Evolutionary conservation across 2,888 invertebrate species (phyloP).

Genomic region (Cataglyphis livida): DNA sequence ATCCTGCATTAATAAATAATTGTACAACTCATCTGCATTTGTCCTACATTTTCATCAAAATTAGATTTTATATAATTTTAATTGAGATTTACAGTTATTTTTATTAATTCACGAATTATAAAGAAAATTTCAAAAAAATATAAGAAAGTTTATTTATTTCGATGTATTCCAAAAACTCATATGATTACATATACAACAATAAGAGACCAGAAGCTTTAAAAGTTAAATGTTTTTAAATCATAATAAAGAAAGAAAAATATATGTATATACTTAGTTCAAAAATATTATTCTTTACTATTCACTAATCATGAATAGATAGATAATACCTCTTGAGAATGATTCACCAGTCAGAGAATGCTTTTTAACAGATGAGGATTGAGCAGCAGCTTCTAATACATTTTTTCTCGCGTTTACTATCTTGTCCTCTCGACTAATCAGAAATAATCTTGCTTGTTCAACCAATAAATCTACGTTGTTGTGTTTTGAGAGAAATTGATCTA

Average conservation of each 20-base stretch:
- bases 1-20: not conserved
- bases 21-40: not conserved
- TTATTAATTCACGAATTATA: no score
- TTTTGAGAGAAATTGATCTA: slow-evolving; percentile 91
- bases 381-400: slow-evolving; percentile 87
- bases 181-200: not conserved
- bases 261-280: slow-evolving; percentile 20
- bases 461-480: slow-evolving; percentile 88
- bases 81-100: no score
- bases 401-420: slow-evolving; percentile 90
- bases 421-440: slow-evolving; percentile 93
- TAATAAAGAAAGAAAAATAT: slow-evolving; percentile 20
- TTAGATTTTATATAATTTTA: no score
- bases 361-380: slow-evolving; percentile 79
- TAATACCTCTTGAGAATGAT: slow-evolving; percentile 83
- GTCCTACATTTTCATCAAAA: not conserved
- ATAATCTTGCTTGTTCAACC: slow-evolving; percentile 92
- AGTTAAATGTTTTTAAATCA: no score
- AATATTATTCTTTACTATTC: slow-evolving; percentile 11
- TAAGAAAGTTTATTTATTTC: no score
- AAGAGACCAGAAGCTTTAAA: not conserved
- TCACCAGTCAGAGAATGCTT: slow-evolving; percentile 78
- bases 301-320: slow-evolving; percentile 43
- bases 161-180: no score
- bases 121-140: no score